Evolutionary conservation across 2,113 vertebrate genomes (phyloP).

Genomic region (Menidia beryllina): DNA sequence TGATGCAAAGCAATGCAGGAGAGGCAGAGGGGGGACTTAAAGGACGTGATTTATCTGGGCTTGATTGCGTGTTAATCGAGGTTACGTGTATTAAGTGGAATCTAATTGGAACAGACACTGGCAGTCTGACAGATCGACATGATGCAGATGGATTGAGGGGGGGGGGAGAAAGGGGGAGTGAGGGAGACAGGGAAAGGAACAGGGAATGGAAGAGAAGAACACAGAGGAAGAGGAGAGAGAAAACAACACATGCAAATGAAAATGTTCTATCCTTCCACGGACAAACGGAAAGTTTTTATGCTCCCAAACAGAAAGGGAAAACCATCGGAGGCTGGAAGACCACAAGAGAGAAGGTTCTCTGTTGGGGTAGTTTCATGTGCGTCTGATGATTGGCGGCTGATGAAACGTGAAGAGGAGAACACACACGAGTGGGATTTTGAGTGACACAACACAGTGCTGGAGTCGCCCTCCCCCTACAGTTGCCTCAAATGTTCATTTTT

Average conservation of each 20-base stretch:
- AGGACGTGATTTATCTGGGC: constrained; percentile 89
- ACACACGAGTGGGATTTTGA: constrained; percentile 74
- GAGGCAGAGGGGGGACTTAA: constrained; percentile 81
- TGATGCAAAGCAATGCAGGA: constrained; percentile 82
- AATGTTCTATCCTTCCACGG: constrained; percentile 35
- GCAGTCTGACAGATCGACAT: constrained; percentile 89
- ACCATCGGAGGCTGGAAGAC: constrained; percentile 28
- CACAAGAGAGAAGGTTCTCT: constrained; percentile 15
- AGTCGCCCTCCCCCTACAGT: constrained; percentile 69
- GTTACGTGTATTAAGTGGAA: constrained; percentile 90
- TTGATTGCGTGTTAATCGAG: constrained; percentile 91
- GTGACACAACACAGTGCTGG: constrained; percentile 65
- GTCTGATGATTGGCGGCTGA: constrained; percentile 71
- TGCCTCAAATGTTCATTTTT: constrained; percentile 80
- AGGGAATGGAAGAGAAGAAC: constrained; percentile 52
- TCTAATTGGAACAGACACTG: constrained; percentile 91
- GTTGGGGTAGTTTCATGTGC: constrained; percentile 49
- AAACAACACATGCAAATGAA: constrained; percentile 39
- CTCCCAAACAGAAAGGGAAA: constrained; percentile 33
- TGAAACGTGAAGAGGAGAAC: constrained; percentile 76
- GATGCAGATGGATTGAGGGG: constrained; percentile 87
- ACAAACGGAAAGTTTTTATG: constrained; percentile 20
- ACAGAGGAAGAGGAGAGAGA: constrained; percentile 26
- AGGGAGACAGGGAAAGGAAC: constrained; percentile 54
- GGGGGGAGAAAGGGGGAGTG: constrained; percentile 49